A percentile compares a stretch with the other conserved stretches of the same genome.
phyloP scores from a whole-genome alignment of 2,797 vertebrate species.

The Cyclopterus lumpus region DNA sequence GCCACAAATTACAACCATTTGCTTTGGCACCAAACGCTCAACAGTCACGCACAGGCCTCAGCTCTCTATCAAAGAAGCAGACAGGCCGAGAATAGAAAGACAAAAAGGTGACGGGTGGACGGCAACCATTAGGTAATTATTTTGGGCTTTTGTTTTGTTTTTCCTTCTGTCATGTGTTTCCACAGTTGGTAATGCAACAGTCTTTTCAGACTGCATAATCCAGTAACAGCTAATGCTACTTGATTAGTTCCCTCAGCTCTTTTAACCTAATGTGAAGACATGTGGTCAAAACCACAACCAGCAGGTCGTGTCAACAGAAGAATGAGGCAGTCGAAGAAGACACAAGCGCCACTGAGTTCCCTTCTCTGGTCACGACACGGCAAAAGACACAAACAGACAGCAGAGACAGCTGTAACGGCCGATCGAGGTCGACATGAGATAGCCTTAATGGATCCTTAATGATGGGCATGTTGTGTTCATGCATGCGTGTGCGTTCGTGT shows the following conservation, averaged over 20 bases:
- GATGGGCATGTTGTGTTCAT: slow-evolving; percentile 23
- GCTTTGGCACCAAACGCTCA: slow-evolving; percentile 79
- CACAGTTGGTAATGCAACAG: neutral
- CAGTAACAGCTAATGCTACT: slow-evolving; percentile 14
- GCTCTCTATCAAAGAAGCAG: slow-evolving; percentile 46
- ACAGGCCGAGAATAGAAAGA: slow-evolving; percentile 35
- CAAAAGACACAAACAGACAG: slow-evolving; percentile 23
- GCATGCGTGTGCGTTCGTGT: slow-evolving; percentile 1
- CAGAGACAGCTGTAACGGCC: slow-evolving; percentile 16
- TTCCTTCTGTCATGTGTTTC: slow-evolving; percentile 20
- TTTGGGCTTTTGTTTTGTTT: neutral
- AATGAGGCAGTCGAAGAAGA: slow-evolving; percentile 13
- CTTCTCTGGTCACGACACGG: slow-evolving; percentile 18
- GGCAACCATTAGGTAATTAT: slow-evolving; percentile 17
- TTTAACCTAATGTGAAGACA: slow-evolving; percentile 21
- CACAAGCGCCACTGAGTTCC: slow-evolving; percentile 16
- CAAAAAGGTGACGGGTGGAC: slow-evolving; percentile 32
- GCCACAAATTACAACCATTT: slow-evolving; percentile 87
- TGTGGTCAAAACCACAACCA: slow-evolving; percentile 45
- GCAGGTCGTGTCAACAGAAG: slow-evolving; percentile 36
- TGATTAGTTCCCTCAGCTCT: neutral
- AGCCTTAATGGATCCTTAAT: slow-evolving; percentile 54
- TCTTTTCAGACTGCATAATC: slow-evolving; percentile 1
- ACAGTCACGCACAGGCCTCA: slow-evolving; percentile 86
- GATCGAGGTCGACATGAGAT: slow-evolving; percentile 52